These are phyloP conservation scores for Bettongia penicillata DNA, from an alignment of 2,113 vertebrate genomes.

Conservation along the genomic window DNA sequence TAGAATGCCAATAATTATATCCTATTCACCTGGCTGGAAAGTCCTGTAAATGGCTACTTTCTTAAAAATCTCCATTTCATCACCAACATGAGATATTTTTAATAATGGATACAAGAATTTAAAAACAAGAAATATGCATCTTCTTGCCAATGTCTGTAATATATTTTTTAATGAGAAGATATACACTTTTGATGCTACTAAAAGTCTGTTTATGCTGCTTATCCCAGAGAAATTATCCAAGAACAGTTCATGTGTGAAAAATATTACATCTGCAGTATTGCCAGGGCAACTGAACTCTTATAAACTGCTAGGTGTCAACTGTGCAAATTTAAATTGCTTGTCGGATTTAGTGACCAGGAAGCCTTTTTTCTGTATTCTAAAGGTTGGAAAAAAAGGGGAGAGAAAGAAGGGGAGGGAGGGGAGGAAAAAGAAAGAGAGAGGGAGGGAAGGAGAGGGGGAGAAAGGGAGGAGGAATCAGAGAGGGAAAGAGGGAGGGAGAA, in stretches of 20 bases:
- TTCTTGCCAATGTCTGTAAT: neutral
- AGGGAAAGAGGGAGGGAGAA: neutral
- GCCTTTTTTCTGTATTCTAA: neutral
- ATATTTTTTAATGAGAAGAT: neutral
- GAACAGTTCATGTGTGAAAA: neutral
- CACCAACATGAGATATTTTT: neutral
- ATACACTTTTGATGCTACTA: no score
- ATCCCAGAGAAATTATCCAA: neutral
- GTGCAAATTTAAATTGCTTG: neutral
- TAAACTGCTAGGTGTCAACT: neutral
- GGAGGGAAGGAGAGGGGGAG: neutral
- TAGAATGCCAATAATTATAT: no score
- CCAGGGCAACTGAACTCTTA: neutral
- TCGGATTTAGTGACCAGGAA: neutral
- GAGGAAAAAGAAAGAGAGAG: no score
- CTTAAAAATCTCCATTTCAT: conserved; percentile 24
- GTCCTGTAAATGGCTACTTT: neutral
- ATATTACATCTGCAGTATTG: neutral
- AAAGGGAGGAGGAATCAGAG: neutral
- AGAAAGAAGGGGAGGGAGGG: no score
- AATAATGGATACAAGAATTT: neutral
- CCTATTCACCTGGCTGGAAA: neutral
- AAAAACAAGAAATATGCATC: neutral
- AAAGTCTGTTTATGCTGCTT: neutral
- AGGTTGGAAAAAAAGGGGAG: no score